Percentiles rank a stretch among this genome's conserved stretches.
These are phyloP conservation scores for Terebella lapidaria DNA, from an alignment of 2,888 invertebrate genomes.

Conservation along the genomic window DNA sequence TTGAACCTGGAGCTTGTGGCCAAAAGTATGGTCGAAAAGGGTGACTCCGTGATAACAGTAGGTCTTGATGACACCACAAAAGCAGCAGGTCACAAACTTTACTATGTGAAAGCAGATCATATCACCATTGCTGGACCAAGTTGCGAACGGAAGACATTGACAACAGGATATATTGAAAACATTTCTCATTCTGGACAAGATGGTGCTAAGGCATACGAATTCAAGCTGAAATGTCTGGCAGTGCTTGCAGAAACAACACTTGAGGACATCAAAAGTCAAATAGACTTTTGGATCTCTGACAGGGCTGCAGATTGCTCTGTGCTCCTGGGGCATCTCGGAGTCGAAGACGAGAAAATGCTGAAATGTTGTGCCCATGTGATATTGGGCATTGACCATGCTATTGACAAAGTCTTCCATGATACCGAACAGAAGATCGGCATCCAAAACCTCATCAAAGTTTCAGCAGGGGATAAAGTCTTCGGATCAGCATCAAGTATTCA, in stretches of 20 bases:
- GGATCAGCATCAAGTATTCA: background rate
- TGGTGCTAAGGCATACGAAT: constrained; percentile 3
- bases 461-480: constrained; percentile 1
- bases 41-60: constrained; percentile 1
- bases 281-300: constrained; percentile 2
- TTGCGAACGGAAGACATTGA: background rate
- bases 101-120: constrained; percentile 6
- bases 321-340: background rate
- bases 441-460: background rate
- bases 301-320: background rate
- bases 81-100: constrained; percentile 2
- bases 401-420: background rate
- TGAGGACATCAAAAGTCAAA: background rate
- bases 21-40: background rate
- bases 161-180: constrained; percentile 3
- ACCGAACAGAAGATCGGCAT: constrained; percentile 2
- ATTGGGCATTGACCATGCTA: background rate
- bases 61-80: constrained; percentile 4
- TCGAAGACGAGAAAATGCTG: background rate
- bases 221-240: constrained; percentile 1
- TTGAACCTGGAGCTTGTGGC: background rate
- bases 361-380: background rate
- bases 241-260: background rate
- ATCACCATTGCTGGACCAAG: constrained; percentile 1
- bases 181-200: background rate